Evolutionary conservation across 2,113 vertebrate genomes (phyloP).

Genomic region (Microtus pennsylvanicus): DNA sequence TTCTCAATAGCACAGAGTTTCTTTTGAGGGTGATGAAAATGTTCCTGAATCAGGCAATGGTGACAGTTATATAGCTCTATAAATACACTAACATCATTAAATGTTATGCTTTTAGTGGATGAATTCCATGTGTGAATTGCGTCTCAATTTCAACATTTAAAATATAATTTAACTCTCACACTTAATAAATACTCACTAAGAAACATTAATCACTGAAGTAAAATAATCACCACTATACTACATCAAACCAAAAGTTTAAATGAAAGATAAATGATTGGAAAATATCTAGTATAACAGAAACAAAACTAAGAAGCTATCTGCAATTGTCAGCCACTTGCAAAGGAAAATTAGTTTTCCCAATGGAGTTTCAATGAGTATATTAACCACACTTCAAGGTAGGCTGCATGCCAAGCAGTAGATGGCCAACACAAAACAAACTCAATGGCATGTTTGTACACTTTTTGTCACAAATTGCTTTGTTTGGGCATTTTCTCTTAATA

Average conservation of each 20-base stretch:
- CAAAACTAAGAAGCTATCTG: constrained; percentile 6
- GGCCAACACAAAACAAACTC: not conserved
- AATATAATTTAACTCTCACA: constrained; percentile 48
- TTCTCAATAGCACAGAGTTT: constrained; percentile 4
- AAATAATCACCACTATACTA: constrained; percentile 8
- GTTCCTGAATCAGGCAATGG: constrained; percentile 17
- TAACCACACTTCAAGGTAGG: not conserved
- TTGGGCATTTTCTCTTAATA: not conserved
- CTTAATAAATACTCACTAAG: constrained; percentile 45
- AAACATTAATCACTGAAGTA: constrained; percentile 29
- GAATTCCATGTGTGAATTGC: constrained; percentile 47
- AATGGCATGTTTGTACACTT: not conserved
- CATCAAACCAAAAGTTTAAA: not conserved
- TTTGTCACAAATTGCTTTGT: not conserved
- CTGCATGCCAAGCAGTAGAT: not conserved
- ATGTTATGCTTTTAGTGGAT: constrained; percentile 24
- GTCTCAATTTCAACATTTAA: constrained; percentile 47
- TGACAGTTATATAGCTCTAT: not conserved
- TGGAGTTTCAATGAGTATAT: not conserved
- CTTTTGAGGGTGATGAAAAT: constrained; percentile 34
- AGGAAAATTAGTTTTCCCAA: not conserved
- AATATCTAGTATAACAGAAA: constrained; percentile 33
- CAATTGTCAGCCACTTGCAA: not conserved
- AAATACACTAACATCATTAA: constrained; percentile 38
- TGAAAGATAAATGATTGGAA: constrained; percentile 6